Base-by-base conservation (phyloP, 1,140 invertebrate genomes). In the Scaptomyza montana region DNA sequence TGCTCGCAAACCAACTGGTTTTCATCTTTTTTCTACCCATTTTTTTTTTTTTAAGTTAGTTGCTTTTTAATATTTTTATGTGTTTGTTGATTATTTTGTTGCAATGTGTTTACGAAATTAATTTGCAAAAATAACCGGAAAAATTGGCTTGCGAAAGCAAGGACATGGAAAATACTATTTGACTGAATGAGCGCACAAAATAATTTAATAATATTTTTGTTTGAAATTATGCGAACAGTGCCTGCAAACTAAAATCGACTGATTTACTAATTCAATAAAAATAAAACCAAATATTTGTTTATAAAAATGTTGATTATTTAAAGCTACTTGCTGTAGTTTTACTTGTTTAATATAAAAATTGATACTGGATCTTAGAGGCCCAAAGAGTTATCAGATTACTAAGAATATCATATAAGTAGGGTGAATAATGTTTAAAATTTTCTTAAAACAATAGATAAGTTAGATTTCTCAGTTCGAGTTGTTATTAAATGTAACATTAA, bases 71-170 rank as follows among this genome's bases (percentile, higher is more conserved):
- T 36, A 33, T 9, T 9, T 51, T 51, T 51, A 10, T 51, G 21
- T 51, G 10, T 53, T 33, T 53, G 28, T 53, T 53, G 21, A 53
- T 53, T 33, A 53, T 49, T 49, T 64, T n/a, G 12, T 50, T 49
- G 63, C n/a, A 25, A 56, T 33, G 16, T 80, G 67, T 80, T 80
- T 77, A 67, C 59, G 45, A 67, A 51, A 80, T 73, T 80, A 80
- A 80, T 80, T 80, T 73, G 54, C 9, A 16, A 55, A 77, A 67
- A 77, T 68, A 72, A 43, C 33, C n/a, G n/a, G 13, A 70, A 68
- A 67, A 72, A 36, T 49, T 41, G 25, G 8, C 30, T 25, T 28
- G 10, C 36, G 28, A 28, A 30, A 30, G 43, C 19, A 19, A 33
- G 8, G 19, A 28, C 12, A 28, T 47, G 13, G 3, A 21, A 67